Conservation (phyloP, 2,113 vertebrate species). For the Dinomys branickii region DNA sequence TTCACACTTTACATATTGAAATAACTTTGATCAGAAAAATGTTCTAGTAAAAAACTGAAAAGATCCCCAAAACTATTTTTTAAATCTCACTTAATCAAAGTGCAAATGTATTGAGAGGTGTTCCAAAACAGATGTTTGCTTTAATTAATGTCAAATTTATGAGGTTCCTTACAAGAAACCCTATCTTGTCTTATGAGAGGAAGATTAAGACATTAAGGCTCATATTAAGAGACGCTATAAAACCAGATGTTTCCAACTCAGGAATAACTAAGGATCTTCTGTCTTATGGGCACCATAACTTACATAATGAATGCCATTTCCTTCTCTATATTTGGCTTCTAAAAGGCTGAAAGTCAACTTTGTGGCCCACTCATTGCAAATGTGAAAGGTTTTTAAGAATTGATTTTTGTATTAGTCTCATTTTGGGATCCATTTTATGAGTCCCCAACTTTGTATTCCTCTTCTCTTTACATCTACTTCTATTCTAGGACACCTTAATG, state of each 20-base stretch:
- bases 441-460: slow-evolving; percentile 60
- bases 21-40: neutral
- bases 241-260: slow-evolving; percentile 9
- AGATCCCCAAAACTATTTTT: neutral
- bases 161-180: neutral
- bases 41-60: neutral
- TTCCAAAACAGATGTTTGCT: neutral
- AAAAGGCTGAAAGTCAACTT: neutral
- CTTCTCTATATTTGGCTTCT: slow-evolving; percentile 35
- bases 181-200: neutral
- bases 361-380: slow-evolving; percentile 51
- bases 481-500: slow-evolving; percentile 80
- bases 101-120: neutral
- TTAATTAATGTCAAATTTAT: slow-evolving; percentile 7
- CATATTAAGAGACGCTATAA: neutral
- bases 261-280: neutral
- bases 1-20: neutral
- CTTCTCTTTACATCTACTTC: slow-evolving; percentile 66
- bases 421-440: slow-evolving; percentile 72
- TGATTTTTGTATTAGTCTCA: slow-evolving; percentile 77
- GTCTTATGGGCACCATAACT: neutral
- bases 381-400: slow-evolving; percentile 66
- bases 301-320: neutral
- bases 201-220: neutral
- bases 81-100: neutral